These are phyloP conservation scores for Micrastur ruficollis DNA, from an alignment of 2,797 vertebrate species.

Conservation along the genomic window DNA sequence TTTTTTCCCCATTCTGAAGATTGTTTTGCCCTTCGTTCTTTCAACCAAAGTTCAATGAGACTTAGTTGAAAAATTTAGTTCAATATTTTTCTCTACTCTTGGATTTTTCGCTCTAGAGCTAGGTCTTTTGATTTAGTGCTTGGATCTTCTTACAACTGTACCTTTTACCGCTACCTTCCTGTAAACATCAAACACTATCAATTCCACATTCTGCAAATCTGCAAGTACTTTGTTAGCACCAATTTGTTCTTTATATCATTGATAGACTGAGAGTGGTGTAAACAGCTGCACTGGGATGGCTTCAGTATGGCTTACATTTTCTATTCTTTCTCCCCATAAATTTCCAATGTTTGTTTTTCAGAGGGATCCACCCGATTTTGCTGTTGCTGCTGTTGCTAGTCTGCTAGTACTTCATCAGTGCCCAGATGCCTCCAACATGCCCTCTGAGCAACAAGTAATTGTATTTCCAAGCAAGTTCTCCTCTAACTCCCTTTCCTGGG, in stretches of 20 bases:
- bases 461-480: background rate
- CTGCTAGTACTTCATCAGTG: background rate
- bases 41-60: background rate
- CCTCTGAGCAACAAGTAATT: background rate
- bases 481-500: background rate
- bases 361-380: background rate
- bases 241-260: background rate
- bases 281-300: background rate
- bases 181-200: background rate
- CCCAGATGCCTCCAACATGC: background rate
- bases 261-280: no score
- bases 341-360: background rate
- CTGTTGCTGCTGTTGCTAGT: background rate
- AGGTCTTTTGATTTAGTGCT: background rate
- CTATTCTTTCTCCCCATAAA: background rate
- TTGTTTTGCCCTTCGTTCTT: background rate
- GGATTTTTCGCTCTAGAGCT: background rate
- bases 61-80: background rate
- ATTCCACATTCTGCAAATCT: background rate
- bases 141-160: background rate
- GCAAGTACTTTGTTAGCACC: background rate
- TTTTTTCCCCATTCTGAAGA: background rate
- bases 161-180: background rate
- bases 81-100: background rate
- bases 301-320: background rate